These are phyloP conservation scores for Xenopus petersii DNA, from an alignment of 2,797 vertebrate species.

Conservation along the genomic window DNA sequence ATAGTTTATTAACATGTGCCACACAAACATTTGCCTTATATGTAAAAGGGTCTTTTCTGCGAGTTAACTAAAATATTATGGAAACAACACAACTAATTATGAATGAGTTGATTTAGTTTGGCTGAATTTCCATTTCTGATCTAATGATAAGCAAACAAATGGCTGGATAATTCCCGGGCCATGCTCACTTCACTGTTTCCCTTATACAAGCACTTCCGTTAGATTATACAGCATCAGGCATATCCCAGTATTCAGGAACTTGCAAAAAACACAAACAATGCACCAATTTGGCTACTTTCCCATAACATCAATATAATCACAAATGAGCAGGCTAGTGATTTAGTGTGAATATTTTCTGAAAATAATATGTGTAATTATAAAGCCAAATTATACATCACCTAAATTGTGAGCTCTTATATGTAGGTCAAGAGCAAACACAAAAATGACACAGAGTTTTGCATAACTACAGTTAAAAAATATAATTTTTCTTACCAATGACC, in stretches of 20 bases:
- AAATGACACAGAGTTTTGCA: too few relatives aligned
- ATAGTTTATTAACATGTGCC: constrained; percentile 2
- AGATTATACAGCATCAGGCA: constrained; percentile 41
- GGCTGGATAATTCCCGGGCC: constrained; percentile 41
- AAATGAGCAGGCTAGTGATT: constrained; percentile 16
- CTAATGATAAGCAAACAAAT: constrained; percentile 41
- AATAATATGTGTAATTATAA: too few relatives aligned
- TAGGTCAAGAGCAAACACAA: too few relatives aligned
- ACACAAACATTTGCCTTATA: background rate
- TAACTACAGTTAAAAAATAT: too few relatives aligned
- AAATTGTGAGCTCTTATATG: too few relatives aligned
- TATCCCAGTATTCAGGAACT: constrained; percentile 23
- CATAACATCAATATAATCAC: constrained; percentile 6
- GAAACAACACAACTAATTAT: constrained; percentile 6
- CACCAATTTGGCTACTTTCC: constrained; percentile 17
- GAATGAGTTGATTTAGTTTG: constrained; percentile 30
- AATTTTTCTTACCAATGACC: too few relatives aligned
- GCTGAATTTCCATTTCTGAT: constrained; percentile 38
- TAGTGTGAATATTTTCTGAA: background rate
- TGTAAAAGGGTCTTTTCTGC: background rate
- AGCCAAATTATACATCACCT: too few relatives aligned
- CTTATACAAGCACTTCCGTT: constrained; percentile 45
- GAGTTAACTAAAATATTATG: background rate
- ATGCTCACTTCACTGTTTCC: constrained; percentile 38
- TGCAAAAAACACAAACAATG: constrained; percentile 35